A percentile compares a stretch with the other conserved stretches of the same genome.
Evolutionary conservation across 2,888 invertebrate genomes (phyloP).

Genomic region (Odontocolon sp.): DNA sequence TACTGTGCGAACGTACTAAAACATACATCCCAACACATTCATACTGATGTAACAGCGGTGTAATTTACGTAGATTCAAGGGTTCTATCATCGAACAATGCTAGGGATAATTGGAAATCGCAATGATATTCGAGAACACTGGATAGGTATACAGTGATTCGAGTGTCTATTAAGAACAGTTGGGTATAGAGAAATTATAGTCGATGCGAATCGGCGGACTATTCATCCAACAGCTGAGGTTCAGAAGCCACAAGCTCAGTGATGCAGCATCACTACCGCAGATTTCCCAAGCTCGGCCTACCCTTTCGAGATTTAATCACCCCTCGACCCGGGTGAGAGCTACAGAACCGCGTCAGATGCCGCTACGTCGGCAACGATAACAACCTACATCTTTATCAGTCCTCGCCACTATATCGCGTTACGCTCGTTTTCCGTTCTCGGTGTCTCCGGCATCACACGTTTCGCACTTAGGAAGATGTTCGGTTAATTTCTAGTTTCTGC

Average conservation of each 20-base stretch:
- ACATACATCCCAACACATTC: slow-evolving; percentile 27
- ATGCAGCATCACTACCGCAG: slow-evolving; percentile 15
- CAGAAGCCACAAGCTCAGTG: not conserved
- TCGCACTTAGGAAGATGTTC: not conserved
- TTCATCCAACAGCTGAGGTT: not conserved
- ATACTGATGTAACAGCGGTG: not conserved
- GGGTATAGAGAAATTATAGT: slow-evolving; percentile 35
- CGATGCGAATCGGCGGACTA: not conserved
- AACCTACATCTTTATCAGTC: not conserved
- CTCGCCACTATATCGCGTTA: not conserved
- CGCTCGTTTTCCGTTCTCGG: not conserved
- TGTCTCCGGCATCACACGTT: not conserved
- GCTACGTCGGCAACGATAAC: not conserved
- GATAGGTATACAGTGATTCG: not conserved
- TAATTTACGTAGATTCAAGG: slow-evolving; percentile 3
- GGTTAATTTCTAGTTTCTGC: too few relatives aligned
- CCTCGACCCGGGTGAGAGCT: slow-evolving; percentile 26
- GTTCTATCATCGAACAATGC: not conserved
- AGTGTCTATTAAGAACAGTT: not conserved
- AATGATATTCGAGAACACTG: slow-evolving; percentile 8
- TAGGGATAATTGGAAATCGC: not conserved
- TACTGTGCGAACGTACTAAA: slow-evolving; percentile 44
- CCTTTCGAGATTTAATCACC: slow-evolving; percentile 47
- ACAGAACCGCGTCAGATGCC: not conserved
- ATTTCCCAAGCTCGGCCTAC: slow-evolving; percentile 18